Percentiles rank a stretch among this genome's conserved stretches.
Conservation (phyloP, 1,140 invertebrate genomes). For the Scaptomyza graminum region DNA sequence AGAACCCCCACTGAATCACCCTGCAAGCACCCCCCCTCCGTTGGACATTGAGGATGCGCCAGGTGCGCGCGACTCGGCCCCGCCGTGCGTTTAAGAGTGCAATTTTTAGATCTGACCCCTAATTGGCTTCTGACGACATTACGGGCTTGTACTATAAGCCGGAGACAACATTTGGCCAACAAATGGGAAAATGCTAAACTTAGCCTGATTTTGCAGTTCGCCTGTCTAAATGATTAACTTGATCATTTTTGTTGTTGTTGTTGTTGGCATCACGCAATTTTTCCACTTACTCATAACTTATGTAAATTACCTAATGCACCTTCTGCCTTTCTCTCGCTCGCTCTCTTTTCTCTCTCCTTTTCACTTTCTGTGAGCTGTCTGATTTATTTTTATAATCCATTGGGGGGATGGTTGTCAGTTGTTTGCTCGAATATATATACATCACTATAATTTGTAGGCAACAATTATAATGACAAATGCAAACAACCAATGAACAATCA, state of each 20-base stretch:
- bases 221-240: conserved; percentile 9
- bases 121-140: conserved; percentile 62
- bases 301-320: conserved; percentile 26
- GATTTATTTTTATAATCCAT: conserved; percentile 46
- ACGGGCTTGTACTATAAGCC: conserved; percentile 8
- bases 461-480: conserved; percentile 44
- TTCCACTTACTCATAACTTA: conserved; percentile 32
- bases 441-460: conserved; percentile 21
- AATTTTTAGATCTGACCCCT: conserved; percentile 62
- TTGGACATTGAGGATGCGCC: conserved; percentile 31
- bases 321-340: neutral
- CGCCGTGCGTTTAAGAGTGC: conserved; percentile 26
- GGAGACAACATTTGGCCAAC: neutral
- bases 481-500: neutral
- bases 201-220: neutral
- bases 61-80: conserved; percentile 64
- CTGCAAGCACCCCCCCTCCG: neutral
- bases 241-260: conserved; percentile 4
- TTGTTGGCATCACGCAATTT: conserved; percentile 33
- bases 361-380: conserved; percentile 12
- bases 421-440: conserved; percentile 16
- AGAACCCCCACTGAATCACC: neutral
- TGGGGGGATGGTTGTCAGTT: neutral
- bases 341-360: neutral
- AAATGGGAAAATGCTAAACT: neutral